phyloP scores from a whole-genome alignment of 2,113 vertebrate species.

The Dicentrarchus labrax region DNA sequence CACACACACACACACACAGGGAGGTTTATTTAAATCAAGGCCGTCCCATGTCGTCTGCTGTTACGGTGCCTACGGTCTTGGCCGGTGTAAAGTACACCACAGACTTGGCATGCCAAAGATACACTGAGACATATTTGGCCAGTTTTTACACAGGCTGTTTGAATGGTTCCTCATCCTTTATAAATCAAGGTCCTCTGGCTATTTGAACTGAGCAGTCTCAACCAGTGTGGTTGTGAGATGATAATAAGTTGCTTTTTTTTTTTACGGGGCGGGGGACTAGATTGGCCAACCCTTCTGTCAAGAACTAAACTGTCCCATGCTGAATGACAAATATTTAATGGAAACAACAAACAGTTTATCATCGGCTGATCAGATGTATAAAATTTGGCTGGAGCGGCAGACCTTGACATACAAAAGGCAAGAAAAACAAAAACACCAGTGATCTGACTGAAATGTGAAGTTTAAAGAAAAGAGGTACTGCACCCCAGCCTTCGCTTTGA shows the following conservation, averaged over 20 bases:
- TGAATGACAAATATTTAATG: background rate
- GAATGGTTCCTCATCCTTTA: slow-evolving; percentile 25
- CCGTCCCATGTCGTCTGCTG: background rate
- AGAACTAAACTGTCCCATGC: slow-evolving; percentile 21
- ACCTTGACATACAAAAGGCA: background rate
- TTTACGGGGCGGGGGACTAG: slow-evolving; percentile 10
- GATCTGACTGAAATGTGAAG: background rate
- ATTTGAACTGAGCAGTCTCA: slow-evolving; percentile 42
- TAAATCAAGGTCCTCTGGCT: slow-evolving; percentile 44
- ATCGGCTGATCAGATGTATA: background rate
- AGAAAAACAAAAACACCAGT: background rate
- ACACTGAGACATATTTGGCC: slow-evolving; percentile 12
- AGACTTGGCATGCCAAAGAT: slow-evolving; percentile 28
- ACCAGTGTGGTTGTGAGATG: background rate
- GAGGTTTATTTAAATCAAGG: slow-evolving; percentile 30
- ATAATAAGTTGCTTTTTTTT: slow-evolving; percentile 39
- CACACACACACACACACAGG: background rate
- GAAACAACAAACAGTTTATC: background rate
- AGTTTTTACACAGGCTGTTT: slow-evolving; percentile 22
- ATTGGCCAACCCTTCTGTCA: slow-evolving; percentile 17
- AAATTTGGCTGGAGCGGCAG: background rate
- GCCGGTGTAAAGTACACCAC: slow-evolving; percentile 12
- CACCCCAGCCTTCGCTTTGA: too few species aligned
- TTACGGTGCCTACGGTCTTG: slow-evolving; percentile 38
- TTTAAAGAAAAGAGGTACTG: too few species aligned